Evolutionary conservation across 2,113 vertebrate species (phyloP).

Genomic region (Nerophis ophidion): DNA sequence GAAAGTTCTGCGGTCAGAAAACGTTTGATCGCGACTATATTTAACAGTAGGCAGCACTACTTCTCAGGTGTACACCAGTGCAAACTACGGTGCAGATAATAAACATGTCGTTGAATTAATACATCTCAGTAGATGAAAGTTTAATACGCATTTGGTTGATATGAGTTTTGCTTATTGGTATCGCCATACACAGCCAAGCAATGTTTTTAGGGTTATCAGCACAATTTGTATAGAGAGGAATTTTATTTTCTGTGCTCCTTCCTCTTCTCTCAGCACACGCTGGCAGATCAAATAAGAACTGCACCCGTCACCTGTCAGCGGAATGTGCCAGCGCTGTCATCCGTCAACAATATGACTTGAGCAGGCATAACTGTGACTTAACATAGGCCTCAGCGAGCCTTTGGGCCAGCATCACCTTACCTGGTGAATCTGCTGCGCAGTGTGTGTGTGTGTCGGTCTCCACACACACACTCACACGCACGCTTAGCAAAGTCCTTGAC

Average conservation of each 20-base stretch:
- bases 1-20: no score
- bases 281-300: constrained; percentile 66
- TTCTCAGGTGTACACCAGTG: no score
- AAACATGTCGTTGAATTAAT: no score
- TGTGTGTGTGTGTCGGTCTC: constrained; percentile 9
- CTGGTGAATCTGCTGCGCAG: constrained; percentile 23
- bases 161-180: constrained; percentile 10
- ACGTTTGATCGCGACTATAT: no score
- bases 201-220: constrained; percentile 20
- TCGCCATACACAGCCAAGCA: not conserved
- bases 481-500: constrained; percentile 45
- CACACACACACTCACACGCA: constrained; percentile 28
- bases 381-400: constrained; percentile 44
- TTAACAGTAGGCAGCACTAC: no score
- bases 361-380: constrained; percentile 38
- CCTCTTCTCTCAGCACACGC: constrained; percentile 67
- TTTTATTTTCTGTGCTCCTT: constrained; percentile 53
- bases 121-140: no score
- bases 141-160: not conserved
- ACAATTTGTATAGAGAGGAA: constrained; percentile 13
- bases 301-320: constrained; percentile 68
- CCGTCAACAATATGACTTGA: constrained; percentile 60
- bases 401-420: constrained; percentile 39
- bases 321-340: constrained; percentile 64
- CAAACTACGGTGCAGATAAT: no score